Evolutionary conservation across 53 echinoderm and acorn worm species (phyloP).

Genomic region (Luidia sarsii): DNA sequence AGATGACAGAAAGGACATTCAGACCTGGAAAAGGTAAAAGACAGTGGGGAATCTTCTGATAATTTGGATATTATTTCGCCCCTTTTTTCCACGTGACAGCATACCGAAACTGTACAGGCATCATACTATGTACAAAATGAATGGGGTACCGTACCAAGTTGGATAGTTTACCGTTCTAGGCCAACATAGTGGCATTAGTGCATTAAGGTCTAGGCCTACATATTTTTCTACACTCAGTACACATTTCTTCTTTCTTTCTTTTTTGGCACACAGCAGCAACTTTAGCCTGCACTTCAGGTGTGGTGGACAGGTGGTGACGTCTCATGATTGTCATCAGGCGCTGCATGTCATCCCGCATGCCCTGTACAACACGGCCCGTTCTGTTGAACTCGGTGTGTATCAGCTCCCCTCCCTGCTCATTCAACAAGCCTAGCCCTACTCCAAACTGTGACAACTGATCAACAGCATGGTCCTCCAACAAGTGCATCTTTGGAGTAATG

Average conservation of each 20-base stretch:
- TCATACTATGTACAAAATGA: no score
- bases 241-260: no score
- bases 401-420: slow-evolving; percentile 57
- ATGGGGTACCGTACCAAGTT: no score
- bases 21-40: not conserved
- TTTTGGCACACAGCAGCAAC: no score
- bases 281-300: slow-evolving; percentile 20
- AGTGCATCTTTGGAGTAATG: slow-evolving; percentile 50
- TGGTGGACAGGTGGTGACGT: slow-evolving; percentile 16
- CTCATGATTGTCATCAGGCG: not conserved
- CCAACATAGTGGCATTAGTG: no score
- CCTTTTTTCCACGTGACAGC: not conserved
- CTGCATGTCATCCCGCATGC: slow-evolving; percentile 27
- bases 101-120: not conserved
- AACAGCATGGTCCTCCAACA: slow-evolving; percentile 48
- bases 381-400: slow-evolving; percentile 48
- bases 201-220: no score
- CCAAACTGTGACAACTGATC: slow-evolving; percentile 22
- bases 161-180: no score
- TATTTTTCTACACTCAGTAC: no score
- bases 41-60: slow-evolving; percentile 12
- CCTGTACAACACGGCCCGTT: slow-evolving; percentile 17
- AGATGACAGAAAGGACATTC: not conserved
- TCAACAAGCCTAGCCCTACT: slow-evolving; percentile 18
- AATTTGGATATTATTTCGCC: not conserved